Evolutionary conservation across 2,113 vertebrate genomes (phyloP).

Genomic region (Aegithalos caudatus): DNA sequence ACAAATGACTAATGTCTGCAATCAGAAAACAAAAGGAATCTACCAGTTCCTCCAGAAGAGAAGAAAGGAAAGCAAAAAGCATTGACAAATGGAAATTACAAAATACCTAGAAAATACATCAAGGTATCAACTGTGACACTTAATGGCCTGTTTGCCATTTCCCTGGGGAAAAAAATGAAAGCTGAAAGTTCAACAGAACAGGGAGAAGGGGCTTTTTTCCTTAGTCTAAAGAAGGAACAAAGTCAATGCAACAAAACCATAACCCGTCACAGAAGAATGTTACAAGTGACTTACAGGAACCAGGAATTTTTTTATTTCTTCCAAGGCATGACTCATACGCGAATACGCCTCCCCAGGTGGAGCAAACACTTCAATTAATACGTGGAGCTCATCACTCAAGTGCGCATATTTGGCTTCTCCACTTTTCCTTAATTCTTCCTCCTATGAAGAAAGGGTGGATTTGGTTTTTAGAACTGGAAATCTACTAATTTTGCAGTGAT

Average conservation of each 20-base stretch:
- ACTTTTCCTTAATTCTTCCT: slow-evolving; percentile 96
- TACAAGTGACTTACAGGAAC: slow-evolving; percentile 89
- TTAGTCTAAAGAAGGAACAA: not conserved
- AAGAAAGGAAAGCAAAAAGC: not conserved
- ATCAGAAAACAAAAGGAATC: not conserved
- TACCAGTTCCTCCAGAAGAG: not conserved
- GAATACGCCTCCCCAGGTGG: slow-evolving; percentile 98
- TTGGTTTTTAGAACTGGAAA: slow-evolving; percentile 54
- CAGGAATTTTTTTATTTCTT: slow-evolving; percentile 99
- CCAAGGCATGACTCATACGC: slow-evolving; percentile 98
- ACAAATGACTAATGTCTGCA: not conserved
- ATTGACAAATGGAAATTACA: not conserved
- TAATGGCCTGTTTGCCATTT: not conserved
- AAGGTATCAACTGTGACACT: not conserved
- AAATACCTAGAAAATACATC: not conserved
- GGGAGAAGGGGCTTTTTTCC: rapidly evolving
- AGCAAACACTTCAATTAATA: slow-evolving; percentile 99
- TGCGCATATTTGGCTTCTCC: slow-evolving; percentile 95
- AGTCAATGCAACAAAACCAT: not conserved
- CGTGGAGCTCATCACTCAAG: slow-evolving; percentile 96
- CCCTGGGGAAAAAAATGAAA: not conserved
- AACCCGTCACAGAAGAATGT: not conserved
- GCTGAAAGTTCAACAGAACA: not conserved
- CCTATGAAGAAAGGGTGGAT: slow-evolving; percentile 71
- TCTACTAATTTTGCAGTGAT: slow-evolving; percentile 43